Conservation (phyloP, 2,888 invertebrate species). For the Lutraria lutraria region DNA sequence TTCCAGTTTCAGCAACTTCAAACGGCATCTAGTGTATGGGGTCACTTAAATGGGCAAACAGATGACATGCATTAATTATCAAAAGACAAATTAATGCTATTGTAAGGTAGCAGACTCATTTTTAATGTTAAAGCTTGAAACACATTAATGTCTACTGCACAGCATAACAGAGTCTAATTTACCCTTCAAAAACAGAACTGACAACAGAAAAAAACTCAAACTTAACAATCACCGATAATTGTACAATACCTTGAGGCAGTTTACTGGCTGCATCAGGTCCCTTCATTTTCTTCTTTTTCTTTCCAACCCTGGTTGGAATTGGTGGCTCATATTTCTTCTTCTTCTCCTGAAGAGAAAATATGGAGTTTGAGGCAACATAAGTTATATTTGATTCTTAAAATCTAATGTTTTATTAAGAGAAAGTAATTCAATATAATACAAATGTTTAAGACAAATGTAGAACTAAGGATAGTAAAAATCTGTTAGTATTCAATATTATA, state of each 20-base stretch:
- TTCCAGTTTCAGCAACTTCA: slow-evolving; percentile 97
- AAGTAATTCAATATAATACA: no score
- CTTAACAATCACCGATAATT: not conserved
- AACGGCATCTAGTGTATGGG: slow-evolving; percentile 97
- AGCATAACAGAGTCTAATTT: no score
- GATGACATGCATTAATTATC: not conserved
- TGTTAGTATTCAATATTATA: no score
- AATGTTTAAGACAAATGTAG: no score
- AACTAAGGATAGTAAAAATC: no score
- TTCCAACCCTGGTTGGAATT: slow-evolving; percentile 99
- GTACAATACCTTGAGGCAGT: slow-evolving; percentile 92
- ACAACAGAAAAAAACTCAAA: not conserved
- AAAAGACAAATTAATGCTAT: not conserved
- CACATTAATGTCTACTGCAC: no score
- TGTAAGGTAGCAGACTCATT: no score
- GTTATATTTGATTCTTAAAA: no score
- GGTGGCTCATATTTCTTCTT: slow-evolving; percentile 99
- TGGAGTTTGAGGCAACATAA: no score
- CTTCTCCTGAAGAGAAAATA: slow-evolving; percentile 87
- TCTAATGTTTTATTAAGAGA: no score
- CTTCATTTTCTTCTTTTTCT: slow-evolving; percentile 96
- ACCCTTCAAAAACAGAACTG: no score
- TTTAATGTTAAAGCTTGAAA: no score
- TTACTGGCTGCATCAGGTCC: slow-evolving; percentile 99
- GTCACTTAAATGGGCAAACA: slow-evolving; percentile 90